Evolutionary conservation across 2,888 invertebrate genomes (phyloP).

Genomic region (Sceliomorpha sp.): DNA sequence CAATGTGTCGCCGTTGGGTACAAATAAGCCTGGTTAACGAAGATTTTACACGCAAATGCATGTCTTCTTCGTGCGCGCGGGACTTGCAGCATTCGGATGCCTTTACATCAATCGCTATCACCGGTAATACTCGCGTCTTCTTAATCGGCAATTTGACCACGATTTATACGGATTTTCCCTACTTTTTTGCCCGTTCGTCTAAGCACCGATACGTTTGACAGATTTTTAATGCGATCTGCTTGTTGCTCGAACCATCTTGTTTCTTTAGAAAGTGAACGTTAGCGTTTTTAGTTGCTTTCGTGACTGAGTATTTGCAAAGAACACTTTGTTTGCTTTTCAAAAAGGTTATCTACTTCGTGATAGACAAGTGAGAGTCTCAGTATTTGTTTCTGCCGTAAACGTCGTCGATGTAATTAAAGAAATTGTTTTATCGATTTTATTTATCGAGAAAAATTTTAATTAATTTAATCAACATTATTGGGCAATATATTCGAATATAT

Average conservation of each 20-base stretch:
- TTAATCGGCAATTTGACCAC: constrained; percentile 25
- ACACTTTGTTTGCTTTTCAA: too few relatives aligned
- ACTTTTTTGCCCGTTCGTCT: constrained; percentile 18
- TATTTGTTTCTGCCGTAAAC: too few relatives aligned
- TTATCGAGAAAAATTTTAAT: too few relatives aligned
- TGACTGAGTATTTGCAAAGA: too few relatives aligned
- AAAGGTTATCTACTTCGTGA: too few relatives aligned
- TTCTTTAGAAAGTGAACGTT: constrained; percentile 40
- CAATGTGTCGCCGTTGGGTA: constrained; percentile 47
- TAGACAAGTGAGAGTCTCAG: too few relatives aligned
- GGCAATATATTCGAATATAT: too few relatives aligned
- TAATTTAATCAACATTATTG: too few relatives aligned
- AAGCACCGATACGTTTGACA: constrained; percentile 30
- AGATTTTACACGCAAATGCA: constrained; percentile 45
- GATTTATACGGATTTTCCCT: constrained; percentile 32
- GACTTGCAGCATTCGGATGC: constrained; percentile 5
- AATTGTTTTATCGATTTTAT: too few relatives aligned
- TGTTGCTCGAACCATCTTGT: constrained; percentile 24
- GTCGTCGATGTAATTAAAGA: too few relatives aligned
- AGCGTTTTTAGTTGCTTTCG: constrained; percentile 19
- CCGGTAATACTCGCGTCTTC: constrained; percentile 12
- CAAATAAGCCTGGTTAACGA: constrained; percentile 31
- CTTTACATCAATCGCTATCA: constrained; percentile 11
- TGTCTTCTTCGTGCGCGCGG: constrained; percentile 21
- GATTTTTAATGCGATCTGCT: constrained; percentile 37